Base-by-base conservation (phyloP, 2,113 vertebrate species). In the Falco punctatus region DNA sequence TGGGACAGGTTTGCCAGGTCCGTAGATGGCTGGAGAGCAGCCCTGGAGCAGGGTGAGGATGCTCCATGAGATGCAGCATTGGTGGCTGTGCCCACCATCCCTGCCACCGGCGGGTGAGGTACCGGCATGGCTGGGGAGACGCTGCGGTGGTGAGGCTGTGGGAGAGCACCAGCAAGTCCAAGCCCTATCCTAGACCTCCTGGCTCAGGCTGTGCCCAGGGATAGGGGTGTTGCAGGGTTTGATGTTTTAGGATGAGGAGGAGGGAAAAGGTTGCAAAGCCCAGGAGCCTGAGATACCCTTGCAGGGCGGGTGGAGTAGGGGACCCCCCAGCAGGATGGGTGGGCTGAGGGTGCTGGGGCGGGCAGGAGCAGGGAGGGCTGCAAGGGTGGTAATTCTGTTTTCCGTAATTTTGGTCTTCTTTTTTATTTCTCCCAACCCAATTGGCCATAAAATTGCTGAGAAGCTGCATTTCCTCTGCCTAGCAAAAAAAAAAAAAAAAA, bases 381-480 rank as follows among this genome's bases (percentile, higher is more conserved):
- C 1, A 1, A 48, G 79, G 32, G 26, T 24, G 54, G 13, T 21
- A 42, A 38, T 79, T 91, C 86, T 59, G 28, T 52, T 84, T 61
- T 21, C 77, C 6, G 3, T 85, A 5, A 49, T 87, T 81, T 85
- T 59, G 35, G 2, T 48, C 64, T 22, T 19, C 67, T 74, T 46
- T 59, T 54, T 35, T 57, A 35, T 35, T 2, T 5, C 5, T 3
- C 59, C 32, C 81, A 74, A 46, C 90, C 67, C 69, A 95, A 94
- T 92, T 95, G 85, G 77, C 93, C 88, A 74, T 95, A 95, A 96
- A 97, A 92, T 90, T 81, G 88, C 90, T 91, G 94, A 92, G 92
- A 42, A 88, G 95, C 89, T 75, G 91, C 95, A 71, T 95, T 97
- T 95, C 71, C 86, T 74, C 84, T 17, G 64, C 91, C 96, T 92